Conservation (phyloP, 2,888 invertebrate species). For the Spilarctia lutea region DNA sequence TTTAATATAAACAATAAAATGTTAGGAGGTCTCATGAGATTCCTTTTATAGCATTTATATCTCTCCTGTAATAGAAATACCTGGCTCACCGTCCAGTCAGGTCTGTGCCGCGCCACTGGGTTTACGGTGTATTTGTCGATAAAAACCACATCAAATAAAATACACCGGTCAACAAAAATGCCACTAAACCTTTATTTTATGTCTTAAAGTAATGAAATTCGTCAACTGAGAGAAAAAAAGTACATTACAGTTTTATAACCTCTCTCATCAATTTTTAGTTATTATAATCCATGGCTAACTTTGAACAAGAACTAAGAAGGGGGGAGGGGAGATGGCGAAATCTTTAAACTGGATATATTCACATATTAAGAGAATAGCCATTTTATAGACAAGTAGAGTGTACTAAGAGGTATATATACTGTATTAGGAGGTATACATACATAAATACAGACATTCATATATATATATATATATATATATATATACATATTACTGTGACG, state of each 20-base stretch:
- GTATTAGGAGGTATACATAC: too few relatives aligned
- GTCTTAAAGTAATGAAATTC: conserved; percentile 44
- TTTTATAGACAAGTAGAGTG: too few relatives aligned
- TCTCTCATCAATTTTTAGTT: neutral
- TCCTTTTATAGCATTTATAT: neutral
- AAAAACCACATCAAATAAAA: conserved; percentile 47
- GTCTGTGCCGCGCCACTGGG: neutral
- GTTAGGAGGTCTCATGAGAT: neutral
- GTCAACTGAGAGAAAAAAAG: neutral
- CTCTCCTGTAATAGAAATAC: neutral
- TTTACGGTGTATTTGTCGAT: conserved; percentile 31
- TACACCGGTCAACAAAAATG: conserved; percentile 40
- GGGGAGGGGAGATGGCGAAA: too few relatives aligned
- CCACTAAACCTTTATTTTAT: conserved; percentile 47
- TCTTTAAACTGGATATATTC: too few relatives aligned
- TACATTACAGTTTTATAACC: neutral
- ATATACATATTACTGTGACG: too few relatives aligned
- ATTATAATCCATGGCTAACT: neutral
- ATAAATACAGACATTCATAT: too few relatives aligned
- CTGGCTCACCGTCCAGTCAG: neutral
- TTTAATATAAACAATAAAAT: neutral
- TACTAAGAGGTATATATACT: too few relatives aligned
- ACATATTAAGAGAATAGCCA: too few relatives aligned
- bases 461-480: too few relatives aligned
- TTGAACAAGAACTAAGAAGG: too few relatives aligned